Evolutionary conservation across 2,888 invertebrate genomes (phyloP).

Genomic region (Spisula subtruncata): DNA sequence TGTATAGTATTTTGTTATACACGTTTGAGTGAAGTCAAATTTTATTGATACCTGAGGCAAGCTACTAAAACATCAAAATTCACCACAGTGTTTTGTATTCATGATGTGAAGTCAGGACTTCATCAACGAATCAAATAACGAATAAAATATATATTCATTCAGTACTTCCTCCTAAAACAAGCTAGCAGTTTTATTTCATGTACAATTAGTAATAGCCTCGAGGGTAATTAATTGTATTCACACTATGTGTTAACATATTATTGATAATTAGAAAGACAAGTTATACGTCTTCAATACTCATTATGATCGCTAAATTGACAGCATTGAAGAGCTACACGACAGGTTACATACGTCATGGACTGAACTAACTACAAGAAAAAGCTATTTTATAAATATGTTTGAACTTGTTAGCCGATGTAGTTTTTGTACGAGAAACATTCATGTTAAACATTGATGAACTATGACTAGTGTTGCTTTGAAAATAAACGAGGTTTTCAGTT

Average conservation of each 20-base stretch:
- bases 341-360: neutral
- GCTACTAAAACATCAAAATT: too few species aligned
- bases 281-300: neutral
- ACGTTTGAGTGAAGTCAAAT: too few species aligned
- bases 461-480: too few species aligned
- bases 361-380: neutral
- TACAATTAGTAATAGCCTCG: neutral
- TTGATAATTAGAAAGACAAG: neutral
- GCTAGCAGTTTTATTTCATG: neutral
- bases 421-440: too few species aligned
- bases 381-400: neutral
- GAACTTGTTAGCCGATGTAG: too few species aligned
- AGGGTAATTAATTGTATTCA: conserved; percentile 5
- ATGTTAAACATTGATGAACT: too few species aligned
- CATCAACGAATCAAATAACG: neutral
- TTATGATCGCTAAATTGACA: neutral
- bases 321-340: neutral
- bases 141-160: neutral
- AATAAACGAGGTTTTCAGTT: too few species aligned
- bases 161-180: neutral
- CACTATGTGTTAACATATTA: neutral
- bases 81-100: too few species aligned
- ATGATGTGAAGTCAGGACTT: too few species aligned
- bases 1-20: too few species aligned
- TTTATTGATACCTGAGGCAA: too few species aligned